Percentiles rank a stretch among this genome's conserved stretches.
phyloP scores from a whole-genome alignment of 2,888 invertebrate genomes.

The Meloe dianella region DNA sequence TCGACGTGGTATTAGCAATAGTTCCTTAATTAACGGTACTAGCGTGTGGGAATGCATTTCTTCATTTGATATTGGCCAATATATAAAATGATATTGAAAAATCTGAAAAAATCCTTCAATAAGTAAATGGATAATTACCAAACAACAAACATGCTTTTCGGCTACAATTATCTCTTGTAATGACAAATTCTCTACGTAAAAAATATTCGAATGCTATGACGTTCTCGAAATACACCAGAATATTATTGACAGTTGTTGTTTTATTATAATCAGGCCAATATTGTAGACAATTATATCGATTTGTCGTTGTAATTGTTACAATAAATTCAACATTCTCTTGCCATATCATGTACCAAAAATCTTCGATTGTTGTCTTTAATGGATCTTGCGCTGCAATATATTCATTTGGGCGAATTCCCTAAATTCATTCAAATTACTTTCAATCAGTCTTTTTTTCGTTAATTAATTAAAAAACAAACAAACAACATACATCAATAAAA shows the following conservation, averaged over 20 bases:
- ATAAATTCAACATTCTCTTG: conserved; percentile 12
- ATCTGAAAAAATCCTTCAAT: background rate
- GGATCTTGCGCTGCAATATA: conserved; percentile 9
- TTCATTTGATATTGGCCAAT: background rate
- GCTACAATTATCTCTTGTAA: background rate
- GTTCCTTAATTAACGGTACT: background rate
- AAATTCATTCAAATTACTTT: background rate
- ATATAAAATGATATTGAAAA: background rate
- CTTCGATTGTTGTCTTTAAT: background rate
- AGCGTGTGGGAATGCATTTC: background rate
- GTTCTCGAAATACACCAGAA: background rate
- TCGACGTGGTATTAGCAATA: background rate
- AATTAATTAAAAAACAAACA: too few relatives aligned
- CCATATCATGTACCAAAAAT: conserved; percentile 14
- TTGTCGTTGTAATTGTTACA: background rate
- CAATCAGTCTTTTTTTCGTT: too few relatives aligned
- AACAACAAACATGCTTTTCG: too few relatives aligned
- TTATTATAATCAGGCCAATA: conserved; percentile 8
- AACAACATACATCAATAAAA: conserved; percentile 7
- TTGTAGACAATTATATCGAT: background rate
- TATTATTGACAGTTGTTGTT: background rate
- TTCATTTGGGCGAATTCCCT: background rate
- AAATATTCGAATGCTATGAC: background rate
- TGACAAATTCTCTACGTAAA: background rate
- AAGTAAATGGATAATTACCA: too few relatives aligned